phyloP scores from a whole-genome alignment of 2,113 vertebrate species.

The Perognathus longimembris region DNA sequence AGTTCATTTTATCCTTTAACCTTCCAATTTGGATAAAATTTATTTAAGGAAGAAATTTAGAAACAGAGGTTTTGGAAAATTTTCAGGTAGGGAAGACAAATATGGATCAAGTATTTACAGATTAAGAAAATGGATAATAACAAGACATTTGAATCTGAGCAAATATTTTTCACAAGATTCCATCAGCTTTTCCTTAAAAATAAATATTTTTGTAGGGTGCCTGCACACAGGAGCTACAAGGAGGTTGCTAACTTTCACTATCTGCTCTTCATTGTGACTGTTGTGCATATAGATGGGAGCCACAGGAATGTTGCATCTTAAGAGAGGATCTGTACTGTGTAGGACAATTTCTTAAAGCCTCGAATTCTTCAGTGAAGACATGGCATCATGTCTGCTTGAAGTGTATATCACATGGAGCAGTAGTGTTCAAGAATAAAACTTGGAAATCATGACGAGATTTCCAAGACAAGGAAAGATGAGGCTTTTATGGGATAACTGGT shows the following conservation, averaged over 20 bases:
- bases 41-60: conserved; percentile 41
- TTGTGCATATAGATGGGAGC: background rate
- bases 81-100: conserved; percentile 52
- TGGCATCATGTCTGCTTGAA: background rate
- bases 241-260: background rate
- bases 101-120: conserved; percentile 18
- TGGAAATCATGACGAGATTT: background rate
- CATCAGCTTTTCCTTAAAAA: conserved; percentile 39
- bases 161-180: conserved; percentile 58
- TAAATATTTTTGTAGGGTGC: conserved; percentile 19
- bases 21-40: background rate
- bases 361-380: background rate
- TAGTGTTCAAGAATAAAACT: background rate
- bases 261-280: background rate
- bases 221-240: background rate
- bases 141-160: conserved; percentile 56
- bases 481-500: background rate
- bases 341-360: background rate
- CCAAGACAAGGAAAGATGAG: background rate
- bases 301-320: background rate
- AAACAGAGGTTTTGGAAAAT: conserved; percentile 38
- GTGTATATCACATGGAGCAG: background rate
- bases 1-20: background rate
- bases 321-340: background rate
- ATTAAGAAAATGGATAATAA: conserved; percentile 52